Evolutionary conservation across 2,797 vertebrate species (phyloP).

Genomic region (Myioborus miniatus): DNA sequence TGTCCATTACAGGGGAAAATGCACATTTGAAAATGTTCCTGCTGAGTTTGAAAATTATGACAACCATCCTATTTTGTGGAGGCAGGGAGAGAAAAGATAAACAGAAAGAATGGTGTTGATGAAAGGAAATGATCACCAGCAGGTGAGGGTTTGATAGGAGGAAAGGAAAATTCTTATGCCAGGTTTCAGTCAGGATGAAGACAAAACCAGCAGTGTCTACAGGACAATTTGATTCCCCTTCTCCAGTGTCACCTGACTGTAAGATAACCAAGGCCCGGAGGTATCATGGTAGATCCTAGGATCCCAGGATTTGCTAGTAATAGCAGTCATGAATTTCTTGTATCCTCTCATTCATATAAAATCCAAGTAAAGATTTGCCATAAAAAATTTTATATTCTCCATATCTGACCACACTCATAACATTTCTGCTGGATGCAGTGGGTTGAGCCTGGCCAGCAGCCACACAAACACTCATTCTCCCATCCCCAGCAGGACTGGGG

Average conservation of each 20-base stretch:
- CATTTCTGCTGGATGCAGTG: neutral
- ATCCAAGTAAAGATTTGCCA: neutral
- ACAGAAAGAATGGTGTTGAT: neutral
- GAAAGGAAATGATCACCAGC: neutral
- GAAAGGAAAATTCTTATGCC: neutral
- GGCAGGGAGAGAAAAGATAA: neutral
- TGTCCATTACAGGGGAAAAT: neutral
- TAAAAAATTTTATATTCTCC: neutral
- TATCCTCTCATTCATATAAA: neutral
- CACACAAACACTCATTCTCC: neutral
- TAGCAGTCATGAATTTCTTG: neutral
- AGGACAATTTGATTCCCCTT: neutral
- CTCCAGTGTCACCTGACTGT: neutral
- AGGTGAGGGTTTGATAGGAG: neutral
- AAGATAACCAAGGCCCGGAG: neutral
- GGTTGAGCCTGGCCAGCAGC: neutral
- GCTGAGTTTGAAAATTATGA: neutral
- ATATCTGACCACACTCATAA: neutral
- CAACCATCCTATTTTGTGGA: neutral
- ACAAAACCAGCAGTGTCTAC: neutral
- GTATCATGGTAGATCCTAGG: neutral
- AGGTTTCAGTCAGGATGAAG: neutral
- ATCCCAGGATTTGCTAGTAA: neutral
- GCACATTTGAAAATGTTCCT: neutral
- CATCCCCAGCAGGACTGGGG: too few relatives aligned